These are phyloP conservation scores for Amiota minor DNA, from an alignment of 2,888 invertebrate genomes.

Conservation along the genomic window DNA sequence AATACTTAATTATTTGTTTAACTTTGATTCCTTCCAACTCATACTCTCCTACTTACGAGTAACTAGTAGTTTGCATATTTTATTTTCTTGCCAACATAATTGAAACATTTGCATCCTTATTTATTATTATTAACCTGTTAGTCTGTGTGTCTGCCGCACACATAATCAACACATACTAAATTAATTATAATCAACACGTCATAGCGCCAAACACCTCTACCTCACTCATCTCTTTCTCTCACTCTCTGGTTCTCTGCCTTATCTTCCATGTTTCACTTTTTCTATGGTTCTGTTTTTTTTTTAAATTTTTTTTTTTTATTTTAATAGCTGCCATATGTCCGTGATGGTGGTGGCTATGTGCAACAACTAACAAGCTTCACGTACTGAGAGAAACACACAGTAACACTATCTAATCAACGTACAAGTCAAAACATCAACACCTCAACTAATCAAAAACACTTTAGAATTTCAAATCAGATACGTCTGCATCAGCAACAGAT, in stretches of 20 bases:
- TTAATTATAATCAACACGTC: slow-evolving; percentile 30
- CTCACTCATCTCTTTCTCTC: background rate
- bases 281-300: background rate
- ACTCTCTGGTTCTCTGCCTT: background rate
- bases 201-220: slow-evolving; percentile 21
- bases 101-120: slow-evolving; percentile 3
- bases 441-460: slow-evolving; percentile 66
- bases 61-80: no score
- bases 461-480: slow-evolving; percentile 64
- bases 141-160: background rate
- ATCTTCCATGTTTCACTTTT: background rate
- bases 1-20: no score
- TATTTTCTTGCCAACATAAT: slow-evolving; percentile 22
- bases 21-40: no score
- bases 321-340: background rate
- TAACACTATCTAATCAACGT: slow-evolving; percentile 64
- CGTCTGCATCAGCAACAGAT: background rate
- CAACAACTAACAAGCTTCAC: background rate
- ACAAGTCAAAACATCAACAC: slow-evolving; percentile 66
- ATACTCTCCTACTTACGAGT: no score
- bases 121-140: slow-evolving; percentile 29
- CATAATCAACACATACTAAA: background rate
- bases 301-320: background rate
- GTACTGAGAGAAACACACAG: slow-evolving; percentile 48
- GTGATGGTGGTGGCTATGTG: background rate